These are phyloP conservation scores for Epinephelus moara DNA, from an alignment of 2,113 vertebrate species.

Conservation along the genomic window DNA sequence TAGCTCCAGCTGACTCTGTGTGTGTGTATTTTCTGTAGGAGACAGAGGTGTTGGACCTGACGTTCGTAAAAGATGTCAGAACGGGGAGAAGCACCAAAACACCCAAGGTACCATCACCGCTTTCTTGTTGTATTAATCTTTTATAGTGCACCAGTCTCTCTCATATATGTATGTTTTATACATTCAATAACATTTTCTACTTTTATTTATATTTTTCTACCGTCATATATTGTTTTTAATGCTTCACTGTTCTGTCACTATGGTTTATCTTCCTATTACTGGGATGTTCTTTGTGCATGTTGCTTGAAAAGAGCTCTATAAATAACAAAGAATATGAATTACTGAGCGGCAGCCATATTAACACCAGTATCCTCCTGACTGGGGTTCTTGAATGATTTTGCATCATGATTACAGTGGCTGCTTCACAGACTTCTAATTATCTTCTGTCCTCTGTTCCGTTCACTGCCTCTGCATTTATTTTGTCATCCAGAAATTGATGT, in stretches of 20 bases:
- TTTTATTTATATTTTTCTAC: not conserved
- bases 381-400: slow-evolving; percentile 18
- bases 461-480: slow-evolving; percentile 12
- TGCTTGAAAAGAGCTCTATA: not conserved
- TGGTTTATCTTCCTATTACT: not conserved
- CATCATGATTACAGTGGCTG: not conserved
- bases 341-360: not conserved
- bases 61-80: slow-evolving; percentile 84
- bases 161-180: not conserved
- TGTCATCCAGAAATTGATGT: slow-evolving; percentile 14
- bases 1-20: slow-evolving; percentile 29
- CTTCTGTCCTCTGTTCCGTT: not conserved
- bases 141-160: not conserved
- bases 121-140: not conserved
- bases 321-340: not conserved
- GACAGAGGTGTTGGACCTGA: slow-evolving; percentile 85
- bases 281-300: not conserved
- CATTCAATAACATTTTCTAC: not conserved
- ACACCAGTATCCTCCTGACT: not conserved
- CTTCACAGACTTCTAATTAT: slow-evolving; percentile 14
- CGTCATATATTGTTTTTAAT: not conserved
- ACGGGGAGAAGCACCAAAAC: slow-evolving; percentile 86
- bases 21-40: slow-evolving; percentile 72
- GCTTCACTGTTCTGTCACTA: not conserved
- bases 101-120: slow-evolving; percentile 78